Percentiles rank a stretch among this genome's conserved stretches.
Conservation (phyloP, 2,113 vertebrate species). For the Paedocypris sp. region DNA sequence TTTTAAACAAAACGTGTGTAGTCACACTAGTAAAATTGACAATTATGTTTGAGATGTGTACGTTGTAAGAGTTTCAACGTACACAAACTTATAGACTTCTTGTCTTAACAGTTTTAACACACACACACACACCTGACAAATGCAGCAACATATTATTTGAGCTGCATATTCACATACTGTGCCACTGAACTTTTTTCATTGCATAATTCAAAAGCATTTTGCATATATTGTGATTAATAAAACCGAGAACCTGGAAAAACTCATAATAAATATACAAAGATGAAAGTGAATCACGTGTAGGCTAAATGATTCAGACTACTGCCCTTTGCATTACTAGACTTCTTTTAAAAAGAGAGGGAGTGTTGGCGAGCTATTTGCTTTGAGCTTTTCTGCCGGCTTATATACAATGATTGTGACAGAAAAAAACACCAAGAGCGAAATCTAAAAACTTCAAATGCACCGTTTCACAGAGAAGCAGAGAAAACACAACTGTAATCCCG, state of each 20-base stretch:
- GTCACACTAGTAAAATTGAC: no score
- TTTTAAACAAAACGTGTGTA: no score
- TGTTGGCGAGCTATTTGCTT: slow-evolving; percentile 29
- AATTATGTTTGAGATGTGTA: no score
- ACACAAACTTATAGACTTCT: no score
- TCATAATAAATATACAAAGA: slow-evolving; percentile 56
- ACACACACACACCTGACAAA: no score
- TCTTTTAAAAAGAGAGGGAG: slow-evolving; percentile 12
- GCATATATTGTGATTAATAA: slow-evolving; percentile 55
- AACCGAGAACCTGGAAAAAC: slow-evolving; percentile 48
- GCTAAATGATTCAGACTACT: slow-evolving; percentile 55
- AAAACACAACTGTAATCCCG: not conserved
- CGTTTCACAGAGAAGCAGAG: not conserved
- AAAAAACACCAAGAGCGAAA: not conserved
- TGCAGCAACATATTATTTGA: no score
- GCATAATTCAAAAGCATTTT: slow-evolving; percentile 24
- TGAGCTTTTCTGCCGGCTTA: slow-evolving; percentile 38
- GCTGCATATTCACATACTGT: slow-evolving; percentile 32
- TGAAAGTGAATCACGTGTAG: slow-evolving; percentile 52
- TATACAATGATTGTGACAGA: slow-evolving; percentile 20
- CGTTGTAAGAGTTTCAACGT: no score
- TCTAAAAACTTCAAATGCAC: not conserved
- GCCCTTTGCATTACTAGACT: slow-evolving; percentile 47
- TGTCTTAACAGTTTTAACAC: no score
- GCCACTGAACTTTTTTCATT: slow-evolving; percentile 31